Evolutionary conservation across 2,113 vertebrate species (phyloP), one percentile per base, ranked within the genome.

Genomic region (Alethe castanea): DNA sequence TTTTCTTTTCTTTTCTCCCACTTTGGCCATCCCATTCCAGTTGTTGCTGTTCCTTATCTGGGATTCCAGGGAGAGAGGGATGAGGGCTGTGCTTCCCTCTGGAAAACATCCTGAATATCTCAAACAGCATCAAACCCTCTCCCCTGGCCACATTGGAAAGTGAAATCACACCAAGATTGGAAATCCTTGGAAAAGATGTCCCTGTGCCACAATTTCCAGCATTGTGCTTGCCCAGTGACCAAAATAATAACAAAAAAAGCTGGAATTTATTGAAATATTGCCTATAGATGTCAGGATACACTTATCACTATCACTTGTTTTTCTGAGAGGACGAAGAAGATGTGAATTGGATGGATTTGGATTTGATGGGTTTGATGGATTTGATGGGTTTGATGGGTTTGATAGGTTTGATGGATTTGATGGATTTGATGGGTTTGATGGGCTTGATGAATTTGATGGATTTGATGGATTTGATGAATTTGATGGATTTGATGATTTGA

Each of bases 31-130:
- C 44, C 20, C 69, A 12, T 57, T 53, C 52, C 67, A 52, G 14
- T 2, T 8, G 17, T 31, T 1, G 0, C 12, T 64, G 9, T 8
- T 70, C n/a, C 54, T 4, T 3, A 0, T 35, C 65, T 60, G 59
- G 53, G 28, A 45, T 31, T 19, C 5, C 25, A 15, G 11, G 7
- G 7, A 14, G 33, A n/a, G n/a, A 28, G 10, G 33, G 19, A 45
- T 0, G 5, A 72, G 17, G 9, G 60, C 26, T 44, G 8, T 81
- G 29, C 25, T 70, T 76, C 45, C 42, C 3, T 65, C 67, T 91
- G 36, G 38, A 70, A 62, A 57, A 23, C 22, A 29, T 9, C n/a
- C 53, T 35, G 38, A 19, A 22, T 3, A 5, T 3, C 2, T 13
- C 73, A 60, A 19, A 35, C 0, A 6, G 2, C 3, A 14, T 4